Evolutionary conservation across 1,140 invertebrate genomes (phyloP).

Genomic region (Gonatopus flavifemur): DNA sequence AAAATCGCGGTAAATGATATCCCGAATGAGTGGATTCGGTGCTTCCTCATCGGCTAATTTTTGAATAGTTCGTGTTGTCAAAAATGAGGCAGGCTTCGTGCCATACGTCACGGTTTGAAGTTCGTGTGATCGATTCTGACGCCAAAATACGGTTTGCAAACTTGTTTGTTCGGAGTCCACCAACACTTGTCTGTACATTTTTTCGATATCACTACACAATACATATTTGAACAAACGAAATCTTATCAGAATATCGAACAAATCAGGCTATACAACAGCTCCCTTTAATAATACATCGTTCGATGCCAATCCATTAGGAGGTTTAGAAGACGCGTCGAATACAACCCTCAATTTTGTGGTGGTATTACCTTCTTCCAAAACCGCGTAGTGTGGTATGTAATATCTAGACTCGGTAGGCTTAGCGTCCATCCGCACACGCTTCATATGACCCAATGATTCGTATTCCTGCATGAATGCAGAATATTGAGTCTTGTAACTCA

Average conservation of each 20-base stretch:
- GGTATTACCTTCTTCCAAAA: background rate
- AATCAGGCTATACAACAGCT: background rate
- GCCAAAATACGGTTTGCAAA: slow-evolving; percentile 42
- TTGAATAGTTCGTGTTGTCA: slow-evolving; percentile 25
- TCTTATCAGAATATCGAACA: background rate
- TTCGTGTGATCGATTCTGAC: slow-evolving; percentile 13
- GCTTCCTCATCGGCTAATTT: slow-evolving; percentile 17
- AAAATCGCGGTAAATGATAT: slow-evolving; percentile 24
- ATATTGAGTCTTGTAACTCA: slow-evolving; percentile 14
- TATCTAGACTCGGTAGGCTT: background rate
- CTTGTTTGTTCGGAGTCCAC: slow-evolving; percentile 25
- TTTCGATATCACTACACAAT: background rate
- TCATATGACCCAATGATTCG: slow-evolving; percentile 23
- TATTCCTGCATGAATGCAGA: slow-evolving; percentile 28
- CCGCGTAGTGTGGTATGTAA: background rate
- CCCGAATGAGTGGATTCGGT: slow-evolving; percentile 16
- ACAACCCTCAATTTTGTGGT: slow-evolving; percentile 37
- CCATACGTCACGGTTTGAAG: slow-evolving; percentile 32
- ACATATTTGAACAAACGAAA: background rate
- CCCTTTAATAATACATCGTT: background rate
- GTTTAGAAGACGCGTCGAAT: slow-evolving; percentile 23
- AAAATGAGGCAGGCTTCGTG: too few relatives aligned
- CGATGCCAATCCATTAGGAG: background rate
- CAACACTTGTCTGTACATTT: background rate
- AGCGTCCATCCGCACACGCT: slow-evolving; percentile 14